Base-by-base conservation (phyloP, 2,888 invertebrate species). In the Lymantria dispar region DNA sequence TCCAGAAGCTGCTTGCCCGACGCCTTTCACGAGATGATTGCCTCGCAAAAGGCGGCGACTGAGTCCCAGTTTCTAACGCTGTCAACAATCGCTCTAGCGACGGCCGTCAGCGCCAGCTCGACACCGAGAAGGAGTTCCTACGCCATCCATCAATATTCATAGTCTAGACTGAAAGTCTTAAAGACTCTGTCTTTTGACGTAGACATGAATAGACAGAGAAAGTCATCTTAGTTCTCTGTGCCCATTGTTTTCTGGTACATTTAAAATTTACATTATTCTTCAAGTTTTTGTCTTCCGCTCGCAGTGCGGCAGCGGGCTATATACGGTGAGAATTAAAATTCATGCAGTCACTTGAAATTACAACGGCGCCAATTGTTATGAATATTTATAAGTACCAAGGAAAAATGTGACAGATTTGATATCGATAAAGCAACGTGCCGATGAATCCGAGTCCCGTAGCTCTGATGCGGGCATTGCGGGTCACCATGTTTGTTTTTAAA, bases 321-420 rank as follows among this genome's bases (percentile, higher is more conserved):
- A 76, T 72, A 80, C 54, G 83, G 76, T 33, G 31, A 30, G 61
- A 72, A 79, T 83, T 77, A 83, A 83, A 77, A 85, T 85, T 77
- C 81, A 81, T 78, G 69, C 68, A 66, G 58, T 64, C 73, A 62
- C 62, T 70, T 75, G 68, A 72, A 82, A 77, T 78, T 71, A 72
- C 69, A 59, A 58, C 57, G 64, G 61, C 61, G 71, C 58, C 70
- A 70, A 75, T 74, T 70, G 66, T 60, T 72, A 78, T 84, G 83
- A 84, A 85, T 85, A 85, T 85, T 74, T 80, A 85, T 81, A 69
- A 68, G 58, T 54, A 58, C 44, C 54, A 45, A 51, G 63, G 72
- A 74, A 78, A 72, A 74, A 77, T 75, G 71, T 60, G 58, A 62
- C 63, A 76, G 76, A 82, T 83, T 80, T 80, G 78, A 77, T 78